Evolutionary conservation across 2,888 invertebrate genomes (phyloP), one percentile per base, ranked within the genome.

Genomic region (Scaptomyza caliginosa): DNA sequence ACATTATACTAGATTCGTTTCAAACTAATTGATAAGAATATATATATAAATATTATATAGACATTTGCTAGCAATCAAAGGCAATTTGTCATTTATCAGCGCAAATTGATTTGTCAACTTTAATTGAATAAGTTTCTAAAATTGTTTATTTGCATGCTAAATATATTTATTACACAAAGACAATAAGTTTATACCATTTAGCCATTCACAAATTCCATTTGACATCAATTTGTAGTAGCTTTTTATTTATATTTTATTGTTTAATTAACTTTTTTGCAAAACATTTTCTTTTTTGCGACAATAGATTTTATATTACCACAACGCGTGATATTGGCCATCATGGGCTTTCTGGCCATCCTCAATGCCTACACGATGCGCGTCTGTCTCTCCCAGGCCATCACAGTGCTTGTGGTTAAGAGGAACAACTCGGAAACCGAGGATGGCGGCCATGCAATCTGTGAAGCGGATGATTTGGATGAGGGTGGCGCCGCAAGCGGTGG

Each of bases 341-440:
- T 95, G 95, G 94, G 95, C 6, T 93, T 95, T 73, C 84, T 95
- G 75, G 95, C 94, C 13, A 93, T 95, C 28, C 93, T 94, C 62
- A 95, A 95, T 88, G 95, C 95, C 13, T 95, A 95, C 88, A 94
- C 95, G 32, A 95, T 95, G 95, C 92, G 95, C 10, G 94, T 95
- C 2, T 94, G 94, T 68, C 92, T 95, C 1, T 95, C 94, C 66
- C 92, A 95, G 67, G 94, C 95, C 42, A 95, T 95, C 68, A 95
- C 95, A 2, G 94, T 94, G 81, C 94, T 95, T 94, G 94, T 94
- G 2, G 80, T 85, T 1, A 89, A 88, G 69, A 89, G 68, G 60
- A 89, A 90, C 50, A 30, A 49, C 6, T 73, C 88, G 0, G 81
- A 74, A 0, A 70, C 67, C 1, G 67, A 45, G 2, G 62, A 54